These are phyloP conservation scores for Rousettus leschenaultii DNA, from an alignment of 2,113 vertebrate species.

Conservation along the genomic window DNA sequence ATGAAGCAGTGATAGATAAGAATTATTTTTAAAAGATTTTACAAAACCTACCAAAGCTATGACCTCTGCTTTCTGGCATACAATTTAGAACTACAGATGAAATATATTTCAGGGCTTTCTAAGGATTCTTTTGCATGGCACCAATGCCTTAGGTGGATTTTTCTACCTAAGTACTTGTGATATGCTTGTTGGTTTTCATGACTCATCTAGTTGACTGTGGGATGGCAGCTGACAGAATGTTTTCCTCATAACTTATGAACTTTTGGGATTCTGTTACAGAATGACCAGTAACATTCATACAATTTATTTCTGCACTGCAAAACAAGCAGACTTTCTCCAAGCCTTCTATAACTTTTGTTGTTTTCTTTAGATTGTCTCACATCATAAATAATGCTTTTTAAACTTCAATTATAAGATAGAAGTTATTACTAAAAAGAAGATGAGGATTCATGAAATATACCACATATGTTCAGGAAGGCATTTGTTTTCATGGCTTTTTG, in stretches of 20 bases:
- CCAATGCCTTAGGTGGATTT: not conserved
- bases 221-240: not conserved
- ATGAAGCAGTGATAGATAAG: not conserved
- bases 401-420: not conserved
- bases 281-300: not conserved
- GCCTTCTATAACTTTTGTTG: not conserved
- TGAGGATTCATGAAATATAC: not conserved
- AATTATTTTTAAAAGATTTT: conserved; percentile 1
- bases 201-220: not conserved
- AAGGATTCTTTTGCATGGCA: not conserved
- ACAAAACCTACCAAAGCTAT: not conserved
- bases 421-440: not conserved
- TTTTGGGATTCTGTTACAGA: not conserved
- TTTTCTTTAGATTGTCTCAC: not conserved
- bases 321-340: not conserved
- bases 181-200: not conserved
- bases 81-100: not conserved
- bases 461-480: not conserved
- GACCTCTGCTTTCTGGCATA: not conserved
- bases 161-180: not conserved
- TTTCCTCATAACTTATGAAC: not conserved
- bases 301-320: not conserved
- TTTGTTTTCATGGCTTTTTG: not conserved
- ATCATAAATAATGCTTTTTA: not conserved
- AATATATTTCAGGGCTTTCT: not conserved